Percentiles rank a stretch among this genome's conserved stretches.
These are phyloP conservation scores for Eristalis arbustorum DNA, from an alignment of 2,888 invertebrate species.

Conservation along the genomic window DNA sequence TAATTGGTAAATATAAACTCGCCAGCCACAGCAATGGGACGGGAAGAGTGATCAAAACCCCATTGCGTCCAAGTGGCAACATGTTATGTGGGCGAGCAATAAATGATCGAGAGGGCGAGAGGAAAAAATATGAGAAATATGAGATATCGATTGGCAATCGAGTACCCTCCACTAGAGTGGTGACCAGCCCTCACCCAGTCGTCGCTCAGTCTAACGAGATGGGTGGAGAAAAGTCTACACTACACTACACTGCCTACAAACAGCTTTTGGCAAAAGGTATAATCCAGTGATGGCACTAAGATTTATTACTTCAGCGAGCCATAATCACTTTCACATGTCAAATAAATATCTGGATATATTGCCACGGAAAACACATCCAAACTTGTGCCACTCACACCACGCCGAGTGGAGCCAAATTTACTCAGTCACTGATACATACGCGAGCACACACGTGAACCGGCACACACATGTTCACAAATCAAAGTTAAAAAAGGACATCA, in stretches of 20 bases:
- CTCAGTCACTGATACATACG: background rate
- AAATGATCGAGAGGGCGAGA: too few relatives aligned
- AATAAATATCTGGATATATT: conserved; percentile 11
- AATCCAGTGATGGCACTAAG: background rate
- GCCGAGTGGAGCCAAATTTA: background rate
- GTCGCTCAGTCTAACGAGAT: background rate
- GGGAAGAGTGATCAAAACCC: too few relatives aligned
- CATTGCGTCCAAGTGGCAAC: too few relatives aligned
- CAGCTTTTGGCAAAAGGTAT: background rate
- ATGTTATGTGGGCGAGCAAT: too few relatives aligned
- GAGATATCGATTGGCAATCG: too few relatives aligned
- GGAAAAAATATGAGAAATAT: too few relatives aligned
- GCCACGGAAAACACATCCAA: conserved; percentile 8
- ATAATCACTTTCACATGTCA: conserved; percentile 38
- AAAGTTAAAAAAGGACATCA: conserved; percentile 59
- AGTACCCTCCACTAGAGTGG: background rate
- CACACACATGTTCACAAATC: conserved; percentile 25
- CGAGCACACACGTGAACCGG: background rate
- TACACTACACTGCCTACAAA: background rate
- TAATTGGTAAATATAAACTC: too few relatives aligned
- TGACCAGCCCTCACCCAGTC: background rate
- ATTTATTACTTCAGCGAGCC: background rate
- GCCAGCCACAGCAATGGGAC: too few relatives aligned
- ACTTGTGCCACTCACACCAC: conserved; percentile 4
- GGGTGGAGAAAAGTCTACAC: background rate